phyloP scores from a whole-genome alignment of 1,140 invertebrate species.

The Pteromalus puparum region DNA sequence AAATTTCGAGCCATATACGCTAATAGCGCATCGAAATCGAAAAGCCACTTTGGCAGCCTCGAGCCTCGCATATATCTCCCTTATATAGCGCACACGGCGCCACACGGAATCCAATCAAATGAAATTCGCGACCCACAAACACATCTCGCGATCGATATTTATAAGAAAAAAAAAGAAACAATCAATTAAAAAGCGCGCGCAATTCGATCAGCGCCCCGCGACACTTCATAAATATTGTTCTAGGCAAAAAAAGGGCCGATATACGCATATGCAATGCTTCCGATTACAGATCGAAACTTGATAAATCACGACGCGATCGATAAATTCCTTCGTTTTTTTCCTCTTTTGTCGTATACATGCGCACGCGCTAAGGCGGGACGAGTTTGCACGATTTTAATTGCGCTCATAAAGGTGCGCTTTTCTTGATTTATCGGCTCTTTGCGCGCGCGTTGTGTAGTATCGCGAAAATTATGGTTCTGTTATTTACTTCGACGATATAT shows the following conservation, averaged over 20 bases:
- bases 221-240: conserved; percentile 33
- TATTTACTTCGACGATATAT: background rate
- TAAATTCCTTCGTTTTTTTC: conserved; percentile 26
- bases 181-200: background rate
- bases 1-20: too few relatives aligned
- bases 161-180: background rate
- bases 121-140: too few relatives aligned
- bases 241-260: too few relatives aligned
- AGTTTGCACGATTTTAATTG: conserved; percentile 41
- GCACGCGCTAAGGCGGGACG: background rate
- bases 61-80: too few relatives aligned
- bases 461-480: conserved; percentile 21
- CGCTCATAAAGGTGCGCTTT: conserved; percentile 11
- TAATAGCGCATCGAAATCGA: too few relatives aligned
- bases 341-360: background rate
- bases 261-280: conserved; percentile 2
- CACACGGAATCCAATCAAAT: too few relatives aligned
- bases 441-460: background rate
- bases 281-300: conserved; percentile 32
- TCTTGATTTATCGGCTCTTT: conserved; percentile 34
- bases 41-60: too few relatives aligned
- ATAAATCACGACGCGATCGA: conserved; percentile 42
- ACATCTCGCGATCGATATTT: too few relatives aligned
- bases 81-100: too few relatives aligned
- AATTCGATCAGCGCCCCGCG: conserved; percentile 18